phyloP scores from a whole-genome alignment of 92 coral and sea anemone species.

The Muricea muricata region DNA sequence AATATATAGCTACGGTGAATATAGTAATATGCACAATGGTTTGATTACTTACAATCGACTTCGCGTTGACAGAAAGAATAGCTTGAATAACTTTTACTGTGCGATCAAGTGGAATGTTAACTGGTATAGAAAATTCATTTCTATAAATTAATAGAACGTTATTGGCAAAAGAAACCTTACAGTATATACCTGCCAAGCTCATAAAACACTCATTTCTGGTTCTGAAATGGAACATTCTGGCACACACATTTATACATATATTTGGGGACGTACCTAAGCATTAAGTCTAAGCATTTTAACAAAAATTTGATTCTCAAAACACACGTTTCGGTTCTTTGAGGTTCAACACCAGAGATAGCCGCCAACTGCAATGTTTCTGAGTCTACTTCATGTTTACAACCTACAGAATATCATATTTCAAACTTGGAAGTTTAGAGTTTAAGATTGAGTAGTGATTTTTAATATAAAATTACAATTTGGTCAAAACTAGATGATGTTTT shows the following conservation, averaged over 20 bases:
- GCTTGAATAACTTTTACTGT: slow-evolving; percentile 57
- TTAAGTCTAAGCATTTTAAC: slow-evolving; percentile 54
- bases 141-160: slow-evolving; percentile 22
- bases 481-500: too few relatives aligned
- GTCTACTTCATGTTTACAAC: neutral
- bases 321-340: slow-evolving; percentile 68
- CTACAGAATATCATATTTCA: neutral
- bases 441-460: neutral
- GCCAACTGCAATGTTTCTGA: slow-evolving; percentile 52
- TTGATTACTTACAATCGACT: slow-evolving; percentile 73
- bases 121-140: slow-evolving; percentile 59
- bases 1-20: too few relatives aligned
- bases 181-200: too few relatives aligned
- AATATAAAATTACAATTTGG: too few relatives aligned
- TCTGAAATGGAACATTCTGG: neutral
- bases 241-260: too few relatives aligned
- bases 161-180: too few relatives aligned
- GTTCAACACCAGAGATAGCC: slow-evolving; percentile 69
- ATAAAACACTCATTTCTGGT: too few relatives aligned
- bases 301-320: slow-evolving; percentile 58
- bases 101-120: slow-evolving; percentile 64
- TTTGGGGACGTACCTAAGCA: slow-evolving; percentile 59
- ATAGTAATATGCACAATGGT: neutral
- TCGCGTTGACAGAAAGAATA: slow-evolving; percentile 58
- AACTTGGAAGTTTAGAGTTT: neutral